Base-by-base conservation (phyloP, 2,797 vertebrate species). In the Decapterus maruadsi region DNA sequence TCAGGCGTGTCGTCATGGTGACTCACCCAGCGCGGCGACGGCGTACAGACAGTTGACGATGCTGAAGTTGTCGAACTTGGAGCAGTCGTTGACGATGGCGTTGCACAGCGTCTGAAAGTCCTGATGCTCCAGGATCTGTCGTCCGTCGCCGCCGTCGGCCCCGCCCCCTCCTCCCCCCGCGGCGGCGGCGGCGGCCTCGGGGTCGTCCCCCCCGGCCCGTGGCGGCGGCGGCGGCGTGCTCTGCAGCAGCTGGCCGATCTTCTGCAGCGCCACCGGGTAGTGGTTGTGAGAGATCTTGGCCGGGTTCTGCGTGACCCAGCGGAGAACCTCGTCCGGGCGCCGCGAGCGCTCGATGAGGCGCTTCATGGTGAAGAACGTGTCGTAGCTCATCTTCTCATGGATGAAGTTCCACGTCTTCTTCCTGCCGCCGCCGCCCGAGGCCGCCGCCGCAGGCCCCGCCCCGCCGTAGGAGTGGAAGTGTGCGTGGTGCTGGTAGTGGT, bases 291-390 rank as follows among this genome's bases (percentile, higher is more conserved):
- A 97, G 85, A 98, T 95, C 89, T 97, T 97, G 73, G 93, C 89
- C 0, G 97, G 97, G 90, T 98, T 98, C 95, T 98, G 97, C 0
- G 96, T 95, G 70, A 98, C 94, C 97, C 97, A 98, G 45, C 97
- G 96, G 51, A 98, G 94, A 54, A 98, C 96, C 84, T 98, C 97
- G 1, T 97, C 97, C 0, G 96, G 95, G 0, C 90, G 95, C 60
- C 90, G 94, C 0, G 97, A 97, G 64, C 97, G 96, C 88, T 98
- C 97, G 0, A 98, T 96, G 89, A 98, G 95, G 3, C 96, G 92
- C 92, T 97, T 97, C 95, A 98, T 96, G 75, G 96, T 97, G 86
- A 96, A 96, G 89, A 97, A 97, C 0, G 96, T 97, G 90, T 97
- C 96, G 1, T 96, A 97, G 78, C 95, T 96, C 96, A 96, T 96